Evolutionary conservation across 1,140 invertebrate species (phyloP).

Genomic region (Heliconius eleuchia): DNA sequence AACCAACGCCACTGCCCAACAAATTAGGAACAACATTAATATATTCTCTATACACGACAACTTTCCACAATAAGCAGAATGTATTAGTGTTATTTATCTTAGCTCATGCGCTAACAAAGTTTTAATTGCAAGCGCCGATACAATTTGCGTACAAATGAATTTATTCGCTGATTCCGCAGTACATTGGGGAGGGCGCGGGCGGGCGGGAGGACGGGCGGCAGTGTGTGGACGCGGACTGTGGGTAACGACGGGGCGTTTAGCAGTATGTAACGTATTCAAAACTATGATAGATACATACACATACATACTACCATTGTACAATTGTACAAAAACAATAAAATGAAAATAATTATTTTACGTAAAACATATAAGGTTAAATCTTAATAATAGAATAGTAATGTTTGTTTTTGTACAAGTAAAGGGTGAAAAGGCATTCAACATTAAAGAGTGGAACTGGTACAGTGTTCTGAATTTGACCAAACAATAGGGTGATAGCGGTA

Average conservation of each 20-base stretch:
- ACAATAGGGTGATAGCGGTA: conserved; percentile 78
- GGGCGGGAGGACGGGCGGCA: conserved; percentile 31
- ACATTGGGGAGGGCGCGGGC: conserved; percentile 60
- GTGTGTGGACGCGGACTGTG: conserved; percentile 61
- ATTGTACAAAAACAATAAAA: not conserved
- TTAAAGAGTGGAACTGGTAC: conserved; percentile 36
- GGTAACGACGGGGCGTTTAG: conserved; percentile 58
- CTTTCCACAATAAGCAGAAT: conserved; percentile 79
- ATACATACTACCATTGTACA: not conserved
- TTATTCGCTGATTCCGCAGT: conserved; percentile 78
- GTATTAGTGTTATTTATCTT: conserved; percentile 81
- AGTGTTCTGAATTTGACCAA: conserved; percentile 62
- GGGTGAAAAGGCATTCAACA: conserved; percentile 8
- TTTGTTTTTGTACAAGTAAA: not conserved
- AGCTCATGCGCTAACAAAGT: conserved; percentile 77
- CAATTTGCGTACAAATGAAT: conserved; percentile 81
- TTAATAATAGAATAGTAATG: not conserved
- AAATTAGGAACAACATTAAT: conserved; percentile 80
- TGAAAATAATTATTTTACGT: not conserved
- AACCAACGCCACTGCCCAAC: conserved; percentile 64
- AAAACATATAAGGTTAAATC: not conserved
- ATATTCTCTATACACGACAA: conserved; percentile 76
- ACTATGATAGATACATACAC: not conserved
- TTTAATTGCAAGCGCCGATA: conserved; percentile 81
- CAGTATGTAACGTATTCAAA: not conserved